A percentile compares a stretch with the other conserved stretches of the same genome.
Conservation (phyloP, 1,140 invertebrate genomes). For the Drosophila murphyi region DNA sequence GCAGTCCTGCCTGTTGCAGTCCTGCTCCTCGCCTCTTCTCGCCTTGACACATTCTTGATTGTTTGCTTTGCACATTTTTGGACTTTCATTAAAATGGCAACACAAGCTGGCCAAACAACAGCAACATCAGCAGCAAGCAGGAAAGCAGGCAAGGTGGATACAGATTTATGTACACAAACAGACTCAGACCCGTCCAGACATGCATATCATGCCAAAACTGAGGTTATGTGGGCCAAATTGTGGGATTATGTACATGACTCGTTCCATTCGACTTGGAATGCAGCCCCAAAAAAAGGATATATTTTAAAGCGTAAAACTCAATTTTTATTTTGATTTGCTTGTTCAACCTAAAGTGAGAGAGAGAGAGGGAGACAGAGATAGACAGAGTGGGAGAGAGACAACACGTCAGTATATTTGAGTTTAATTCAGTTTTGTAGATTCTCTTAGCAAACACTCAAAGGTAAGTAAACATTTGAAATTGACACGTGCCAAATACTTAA, state of each 20-base stretch:
- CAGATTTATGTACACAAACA: slow-evolving; percentile 7
- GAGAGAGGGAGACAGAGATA: not conserved
- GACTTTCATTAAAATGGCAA: slow-evolving; percentile 61
- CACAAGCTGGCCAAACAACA: slow-evolving; percentile 35
- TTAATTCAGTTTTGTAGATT: slow-evolving; percentile 13
- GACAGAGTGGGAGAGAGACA: not conserved
- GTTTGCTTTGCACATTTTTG: slow-evolving; percentile 46
- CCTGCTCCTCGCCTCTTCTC: not conserved
- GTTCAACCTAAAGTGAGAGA: slow-evolving; percentile 11
- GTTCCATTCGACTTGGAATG: not conserved
- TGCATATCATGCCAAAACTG: slow-evolving; percentile 5
- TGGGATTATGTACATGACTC: slow-evolving; percentile 15
- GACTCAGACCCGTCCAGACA: not conserved
- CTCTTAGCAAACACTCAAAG: slow-evolving; percentile 14
- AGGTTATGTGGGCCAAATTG: slow-evolving; percentile 8
- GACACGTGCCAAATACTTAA: slow-evolving; percentile 47
- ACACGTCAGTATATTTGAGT: slow-evolving; percentile 41
- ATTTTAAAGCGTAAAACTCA: slow-evolving; percentile 32
- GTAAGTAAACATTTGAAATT: slow-evolving; percentile 27
- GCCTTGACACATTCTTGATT: slow-evolving; percentile 29
- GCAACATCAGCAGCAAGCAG: not conserved
- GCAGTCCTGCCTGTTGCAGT: not conserved
- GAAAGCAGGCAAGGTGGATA: not conserved
- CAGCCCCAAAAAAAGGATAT: no score
- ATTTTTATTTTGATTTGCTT: slow-evolving; percentile 52